Evolutionary conservation across 2,888 invertebrate genomes (phyloP).

Genomic region (Ophion slaviceki): DNA sequence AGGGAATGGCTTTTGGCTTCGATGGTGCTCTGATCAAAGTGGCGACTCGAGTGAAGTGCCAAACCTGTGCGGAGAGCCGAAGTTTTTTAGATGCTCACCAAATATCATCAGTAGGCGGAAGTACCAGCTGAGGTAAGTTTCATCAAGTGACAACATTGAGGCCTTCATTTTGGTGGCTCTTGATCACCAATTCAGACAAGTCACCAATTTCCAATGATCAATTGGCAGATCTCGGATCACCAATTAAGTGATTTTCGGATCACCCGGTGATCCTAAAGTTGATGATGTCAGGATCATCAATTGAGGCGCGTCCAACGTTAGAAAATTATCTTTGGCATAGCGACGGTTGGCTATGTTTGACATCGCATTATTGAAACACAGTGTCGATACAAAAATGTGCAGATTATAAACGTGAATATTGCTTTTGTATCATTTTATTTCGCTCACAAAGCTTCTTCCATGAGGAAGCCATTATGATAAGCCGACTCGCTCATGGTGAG

Average conservation of each 20-base stretch:
- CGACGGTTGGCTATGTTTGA: too few relatives aligned
- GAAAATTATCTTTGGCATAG: too few relatives aligned
- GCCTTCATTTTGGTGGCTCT: not conserved
- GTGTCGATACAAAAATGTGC: too few relatives aligned
- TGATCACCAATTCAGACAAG: not conserved
- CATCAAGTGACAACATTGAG: constrained; percentile 34
- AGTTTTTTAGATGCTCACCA: constrained; percentile 34
- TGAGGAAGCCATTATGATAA: too few relatives aligned
- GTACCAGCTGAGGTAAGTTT: constrained; percentile 53
- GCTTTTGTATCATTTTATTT: too few relatives aligned
- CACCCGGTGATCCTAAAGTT: not conserved
- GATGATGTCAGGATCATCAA: too few relatives aligned
- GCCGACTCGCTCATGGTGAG: too few relatives aligned
- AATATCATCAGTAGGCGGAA: constrained; percentile 52
- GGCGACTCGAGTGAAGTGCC: not conserved
- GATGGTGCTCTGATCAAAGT: not conserved
- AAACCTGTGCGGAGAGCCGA: not conserved
- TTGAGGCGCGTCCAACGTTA: too few relatives aligned
- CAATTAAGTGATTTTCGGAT: not conserved
- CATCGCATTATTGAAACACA: too few relatives aligned
- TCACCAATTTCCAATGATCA: not conserved
- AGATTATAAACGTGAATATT: too few relatives aligned
- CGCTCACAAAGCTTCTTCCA: too few relatives aligned
- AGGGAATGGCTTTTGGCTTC: not conserved
- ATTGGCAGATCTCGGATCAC: not conserved